Evolutionary conservation across 2,113 vertebrate species (phyloP).

Genomic region (Carassius carassius): DNA sequence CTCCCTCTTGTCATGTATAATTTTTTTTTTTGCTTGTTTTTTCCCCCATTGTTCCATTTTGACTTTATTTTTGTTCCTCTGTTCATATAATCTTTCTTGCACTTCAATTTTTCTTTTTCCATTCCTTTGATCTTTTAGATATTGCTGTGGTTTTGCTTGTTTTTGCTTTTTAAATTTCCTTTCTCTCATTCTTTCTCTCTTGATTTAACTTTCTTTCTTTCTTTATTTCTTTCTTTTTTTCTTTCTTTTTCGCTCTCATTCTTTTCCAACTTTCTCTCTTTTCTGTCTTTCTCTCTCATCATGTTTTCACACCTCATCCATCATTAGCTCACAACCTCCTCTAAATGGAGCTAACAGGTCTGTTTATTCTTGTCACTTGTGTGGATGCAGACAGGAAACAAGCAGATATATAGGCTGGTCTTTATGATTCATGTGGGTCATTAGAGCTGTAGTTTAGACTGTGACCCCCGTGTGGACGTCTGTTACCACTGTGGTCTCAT

Average conservation of each 20-base stretch:
- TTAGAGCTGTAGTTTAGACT: conserved; percentile 12
- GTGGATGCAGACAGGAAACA: conserved; percentile 21
- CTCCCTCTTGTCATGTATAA: not conserved
- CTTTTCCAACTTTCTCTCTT: conserved; percentile 51
- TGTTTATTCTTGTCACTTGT: conserved; percentile 34
- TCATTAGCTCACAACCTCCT: conserved; percentile 23
- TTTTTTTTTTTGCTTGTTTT: not conserved
- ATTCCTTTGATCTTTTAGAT: not conserved
- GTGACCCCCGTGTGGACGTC: conserved; percentile 14
- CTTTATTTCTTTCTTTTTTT: no score
- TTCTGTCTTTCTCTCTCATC: conserved; percentile 46
- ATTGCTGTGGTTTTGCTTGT: not conserved
- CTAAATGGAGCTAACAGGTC: conserved; percentile 3
- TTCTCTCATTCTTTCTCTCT: no score
- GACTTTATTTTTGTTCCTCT: not conserved
- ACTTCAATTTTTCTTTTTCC: conserved; percentile 44
- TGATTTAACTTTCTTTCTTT: no score
- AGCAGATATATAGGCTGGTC: not conserved
- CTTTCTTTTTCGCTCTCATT: conserved; percentile 40
- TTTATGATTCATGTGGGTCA: conserved; percentile 28
- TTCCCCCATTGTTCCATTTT: not conserved
- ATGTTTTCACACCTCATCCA: conserved; percentile 38
- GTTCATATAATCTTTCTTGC: conserved; percentile 16
- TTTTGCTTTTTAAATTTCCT: conserved; percentile 7
- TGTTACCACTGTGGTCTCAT: conserved; percentile 11